Base-by-base conservation (phyloP, 2,113 vertebrate genomes). In the Phylloscopus whistleri region DNA sequence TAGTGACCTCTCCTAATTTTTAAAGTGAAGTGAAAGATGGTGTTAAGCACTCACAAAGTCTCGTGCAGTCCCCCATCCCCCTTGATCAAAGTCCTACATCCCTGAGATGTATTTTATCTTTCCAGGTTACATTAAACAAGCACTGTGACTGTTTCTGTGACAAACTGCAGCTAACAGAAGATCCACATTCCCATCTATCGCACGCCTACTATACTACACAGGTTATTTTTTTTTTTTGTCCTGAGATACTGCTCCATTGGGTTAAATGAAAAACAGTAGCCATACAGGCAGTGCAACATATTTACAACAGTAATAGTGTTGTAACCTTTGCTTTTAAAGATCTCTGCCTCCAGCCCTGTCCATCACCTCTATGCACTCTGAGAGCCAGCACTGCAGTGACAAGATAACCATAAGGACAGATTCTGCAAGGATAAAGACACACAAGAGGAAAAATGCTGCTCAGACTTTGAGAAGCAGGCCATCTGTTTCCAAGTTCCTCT, bases 401-500 rank as follows among this genome's bases (percentile, higher is more conserved):
- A 67, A 75, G 51, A 23, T 4, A 73, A 11, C 41, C 2, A 0
- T 13, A 67, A 62, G 68, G 51, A 62, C 59, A 59, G 24, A 56
- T 55, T 52, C 53, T 5, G 4, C 56, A 77, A 77, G n/a, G 66
- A 76, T 79, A 68, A 51, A 48, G 66, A 74, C 26, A 52, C 24
- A 39, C 22, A n/a, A 24, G 58, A 78, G 30, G 37, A 68, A 82
- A 74, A 87, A 48, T 16, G 22, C 87, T 82, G 81, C 84, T 91
- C 62, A 64, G 52, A 23, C 33, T 78, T 52, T 26, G 43, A 84
- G 55, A 77, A 87, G 30, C 62, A 63, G 58, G 24, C 81, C 89
- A 95, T 90, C 94, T 95, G 94, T 80, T 86, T 52, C 46, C 31
- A 51, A 74, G 80, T 51, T 94, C 44, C 33, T 79, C 73, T 72